These are phyloP conservation scores for Chlorospingus semifuscus DNA, from an alignment of 2,797 vertebrate species.

Conservation along the genomic window DNA sequence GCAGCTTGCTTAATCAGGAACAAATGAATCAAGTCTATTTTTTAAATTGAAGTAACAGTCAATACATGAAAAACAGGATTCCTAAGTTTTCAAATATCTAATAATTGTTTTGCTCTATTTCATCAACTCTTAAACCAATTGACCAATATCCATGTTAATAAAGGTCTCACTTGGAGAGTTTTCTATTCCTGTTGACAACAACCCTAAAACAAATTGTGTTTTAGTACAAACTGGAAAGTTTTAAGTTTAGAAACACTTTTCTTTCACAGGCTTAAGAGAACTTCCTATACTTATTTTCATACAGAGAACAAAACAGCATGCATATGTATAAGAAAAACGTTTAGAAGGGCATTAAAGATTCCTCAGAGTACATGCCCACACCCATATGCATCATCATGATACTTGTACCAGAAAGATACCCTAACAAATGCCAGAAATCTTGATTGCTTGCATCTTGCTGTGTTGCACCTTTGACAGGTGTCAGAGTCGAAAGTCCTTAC, in stretches of 20 bases:
- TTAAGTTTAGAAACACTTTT: background rate
- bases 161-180: background rate
- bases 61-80: background rate
- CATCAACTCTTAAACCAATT: background rate
- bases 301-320: background rate
- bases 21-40: background rate
- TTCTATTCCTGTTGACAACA: background rate
- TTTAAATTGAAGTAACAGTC: background rate
- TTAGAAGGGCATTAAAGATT: background rate
- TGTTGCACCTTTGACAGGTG: background rate
- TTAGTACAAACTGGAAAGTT: background rate
- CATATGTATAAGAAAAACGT: background rate
- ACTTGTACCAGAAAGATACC: background rate
- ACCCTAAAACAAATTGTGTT: background rate
- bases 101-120: background rate
- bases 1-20: background rate
- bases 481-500: background rate
- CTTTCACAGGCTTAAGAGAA: background rate
- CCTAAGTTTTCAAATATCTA: background rate
- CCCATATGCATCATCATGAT: accelerated
- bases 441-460: background rate
- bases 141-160: background rate
- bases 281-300: background rate
- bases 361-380: accelerated
- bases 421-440: background rate